Percentiles rank a stretch among this genome's conserved stretches.
Conservation (phyloP, 1,140 invertebrate species). For the Pseudomyrmex dendroicus region DNA sequence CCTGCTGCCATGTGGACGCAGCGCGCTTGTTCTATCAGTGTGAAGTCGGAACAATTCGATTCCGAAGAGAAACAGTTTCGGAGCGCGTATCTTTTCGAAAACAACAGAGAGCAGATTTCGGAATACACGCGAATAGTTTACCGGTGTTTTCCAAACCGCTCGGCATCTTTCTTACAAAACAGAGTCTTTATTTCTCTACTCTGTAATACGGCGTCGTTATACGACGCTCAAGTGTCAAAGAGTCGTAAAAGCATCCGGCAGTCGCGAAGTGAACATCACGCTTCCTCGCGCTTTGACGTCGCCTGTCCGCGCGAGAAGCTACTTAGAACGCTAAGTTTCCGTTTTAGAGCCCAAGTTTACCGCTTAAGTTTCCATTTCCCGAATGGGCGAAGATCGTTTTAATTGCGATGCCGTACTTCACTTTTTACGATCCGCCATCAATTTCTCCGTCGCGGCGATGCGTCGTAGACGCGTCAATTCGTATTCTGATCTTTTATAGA, state of each 20-base stretch:
- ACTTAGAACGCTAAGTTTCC: constrained; percentile 35
- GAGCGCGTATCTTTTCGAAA: neutral
- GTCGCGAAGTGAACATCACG: constrained; percentile 17
- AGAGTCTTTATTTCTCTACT: neutral
- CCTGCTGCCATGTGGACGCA: constrained; percentile 10
- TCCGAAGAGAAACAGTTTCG: neutral
- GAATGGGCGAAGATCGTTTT: constrained; percentile 38
- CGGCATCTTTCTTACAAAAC: neutral
- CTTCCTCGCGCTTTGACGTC: constrained; percentile 9
- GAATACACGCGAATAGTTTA: neutral
- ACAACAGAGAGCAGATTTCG: neutral
- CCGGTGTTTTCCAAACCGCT: neutral
- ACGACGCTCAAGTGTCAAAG: constrained; percentile 25
- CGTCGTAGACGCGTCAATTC: constrained; percentile 10
- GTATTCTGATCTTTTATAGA: neutral
- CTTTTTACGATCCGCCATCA: constrained; percentile 43
- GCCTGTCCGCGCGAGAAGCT: constrained; percentile 25
- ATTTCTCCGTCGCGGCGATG: neutral
- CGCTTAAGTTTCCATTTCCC: constrained; percentile 48
- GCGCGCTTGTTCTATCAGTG: neutral
- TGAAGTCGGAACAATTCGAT: constrained; percentile 2
- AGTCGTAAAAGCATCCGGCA: constrained; percentile 37
- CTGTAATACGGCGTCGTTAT: neutral
- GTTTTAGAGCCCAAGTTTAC: constrained; percentile 45
- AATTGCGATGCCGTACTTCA: constrained; percentile 34